A percentile compares a stretch with the other conserved stretches of the same genome.
phyloP scores from a whole-genome alignment of 2,888 invertebrate species.

The Phragmatobia fuliginosa region DNA sequence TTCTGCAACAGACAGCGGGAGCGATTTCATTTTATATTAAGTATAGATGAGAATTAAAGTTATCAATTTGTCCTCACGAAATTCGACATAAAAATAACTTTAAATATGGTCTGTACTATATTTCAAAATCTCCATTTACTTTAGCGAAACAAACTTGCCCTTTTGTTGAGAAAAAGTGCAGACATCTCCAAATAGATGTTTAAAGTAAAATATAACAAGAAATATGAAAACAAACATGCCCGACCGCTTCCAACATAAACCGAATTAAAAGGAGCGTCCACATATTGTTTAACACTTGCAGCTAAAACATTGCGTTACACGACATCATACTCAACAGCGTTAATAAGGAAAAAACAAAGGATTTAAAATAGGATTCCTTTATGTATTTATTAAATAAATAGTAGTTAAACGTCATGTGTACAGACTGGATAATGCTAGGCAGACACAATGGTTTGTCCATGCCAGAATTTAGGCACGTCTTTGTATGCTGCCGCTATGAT shows the following conservation, averaged over 20 bases:
- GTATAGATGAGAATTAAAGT: not conserved
- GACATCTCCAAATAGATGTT: constrained; percentile 41
- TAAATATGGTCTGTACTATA: not conserved
- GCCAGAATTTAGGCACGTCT: no score
- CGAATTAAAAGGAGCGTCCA: constrained; percentile 30
- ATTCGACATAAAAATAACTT: not conserved
- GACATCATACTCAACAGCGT: constrained; percentile 23
- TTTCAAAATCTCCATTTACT: constrained; percentile 9
- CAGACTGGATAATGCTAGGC: no score
- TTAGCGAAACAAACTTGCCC: constrained; percentile 18
- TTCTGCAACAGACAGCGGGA: no score
- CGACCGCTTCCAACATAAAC: constrained; percentile 32
- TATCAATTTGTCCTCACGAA: not conserved
- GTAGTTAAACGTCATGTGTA: no score
- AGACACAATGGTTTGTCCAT: no score
- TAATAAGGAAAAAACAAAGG: constrained; percentile 22
- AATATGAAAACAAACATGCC: constrained; percentile 39
- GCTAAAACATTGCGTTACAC: constrained; percentile 39
- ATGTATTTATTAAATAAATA: not conserved
- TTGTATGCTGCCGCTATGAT: no score
- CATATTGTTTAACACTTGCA: constrained; percentile 27
- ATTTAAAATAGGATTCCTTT: not conserved
- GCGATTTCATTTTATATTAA: no score
- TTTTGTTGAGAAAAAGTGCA: constrained; percentile 29
- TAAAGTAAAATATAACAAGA: constrained; percentile 29